phyloP scores from a whole-genome alignment of 2,888 invertebrate genomes.

The Oligia latruncula region DNA sequence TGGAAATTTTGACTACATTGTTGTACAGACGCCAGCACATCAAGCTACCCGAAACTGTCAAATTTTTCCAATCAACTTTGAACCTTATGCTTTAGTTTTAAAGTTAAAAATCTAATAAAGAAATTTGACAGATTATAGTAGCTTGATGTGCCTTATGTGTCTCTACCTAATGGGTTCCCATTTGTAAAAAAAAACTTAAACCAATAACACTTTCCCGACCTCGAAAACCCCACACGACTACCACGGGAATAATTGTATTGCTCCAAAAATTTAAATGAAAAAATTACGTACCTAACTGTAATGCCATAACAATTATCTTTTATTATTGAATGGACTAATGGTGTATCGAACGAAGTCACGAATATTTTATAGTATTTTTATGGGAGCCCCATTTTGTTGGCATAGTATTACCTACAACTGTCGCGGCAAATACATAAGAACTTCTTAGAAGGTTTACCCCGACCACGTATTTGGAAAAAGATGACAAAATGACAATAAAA shows the following conservation, averaged over 20 bases:
- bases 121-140: too few species aligned
- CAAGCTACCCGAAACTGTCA: too few species aligned
- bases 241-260: background rate
- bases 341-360: constrained; percentile 69
- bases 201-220: background rate
- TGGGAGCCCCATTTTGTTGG: constrained; percentile 49
- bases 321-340: constrained; percentile 73
- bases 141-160: too few species aligned
- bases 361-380: constrained; percentile 63
- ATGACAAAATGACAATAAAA: background rate
- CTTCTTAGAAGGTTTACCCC: constrained; percentile 19
- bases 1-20: too few species aligned
- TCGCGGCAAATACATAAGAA: background rate
- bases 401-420: constrained; percentile 23
- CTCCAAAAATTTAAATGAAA: background rate
- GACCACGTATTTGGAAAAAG: background rate
- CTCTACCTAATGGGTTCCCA: too few species aligned
- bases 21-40: too few species aligned
- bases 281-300: background rate
- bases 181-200: too few species aligned
- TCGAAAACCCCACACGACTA: background rate
- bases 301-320: constrained; percentile 66
- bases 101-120: too few species aligned
- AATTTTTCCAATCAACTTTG: too few species aligned
- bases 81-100: too few species aligned